phyloP scores from a whole-genome alignment of 2,797 vertebrate genomes.

The Oceanodroma leucorhoa region DNA sequence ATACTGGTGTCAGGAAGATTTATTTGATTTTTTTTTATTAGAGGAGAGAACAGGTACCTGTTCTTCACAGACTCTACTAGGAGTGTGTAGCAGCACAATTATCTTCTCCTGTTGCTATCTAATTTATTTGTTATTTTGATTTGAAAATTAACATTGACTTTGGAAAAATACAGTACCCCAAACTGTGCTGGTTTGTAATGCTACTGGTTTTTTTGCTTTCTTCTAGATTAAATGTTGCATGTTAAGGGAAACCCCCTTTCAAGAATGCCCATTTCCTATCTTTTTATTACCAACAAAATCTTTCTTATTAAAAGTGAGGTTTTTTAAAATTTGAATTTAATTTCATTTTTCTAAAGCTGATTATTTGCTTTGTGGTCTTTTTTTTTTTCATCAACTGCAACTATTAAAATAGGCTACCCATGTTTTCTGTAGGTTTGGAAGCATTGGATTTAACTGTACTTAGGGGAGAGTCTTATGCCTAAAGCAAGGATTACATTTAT shows the following conservation, averaged over 20 bases:
- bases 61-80: background rate
- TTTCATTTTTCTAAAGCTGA: background rate
- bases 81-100: background rate
- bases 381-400: background rate
- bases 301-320: background rate
- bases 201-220: background rate
- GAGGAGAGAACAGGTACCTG: background rate
- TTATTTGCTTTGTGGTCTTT: background rate
- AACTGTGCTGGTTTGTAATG: background rate
- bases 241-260: background rate
- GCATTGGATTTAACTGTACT: background rate
- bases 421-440: background rate
- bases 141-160: background rate
- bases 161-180: background rate
- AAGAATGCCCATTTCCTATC: background rate
- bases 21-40: background rate
- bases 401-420: background rate
- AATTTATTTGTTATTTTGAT: background rate
- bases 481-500: conserved; percentile 10
- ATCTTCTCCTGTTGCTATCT: background rate
- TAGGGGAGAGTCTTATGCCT: background rate
- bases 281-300: background rate
- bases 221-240: background rate
- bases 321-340: background rate
- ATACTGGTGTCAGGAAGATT: background rate